A percentile compares a stretch with the other conserved stretches of the same genome.
phyloP scores from a whole-genome alignment of 2,797 vertebrate genomes.

The Alfaro cultratus region DNA sequence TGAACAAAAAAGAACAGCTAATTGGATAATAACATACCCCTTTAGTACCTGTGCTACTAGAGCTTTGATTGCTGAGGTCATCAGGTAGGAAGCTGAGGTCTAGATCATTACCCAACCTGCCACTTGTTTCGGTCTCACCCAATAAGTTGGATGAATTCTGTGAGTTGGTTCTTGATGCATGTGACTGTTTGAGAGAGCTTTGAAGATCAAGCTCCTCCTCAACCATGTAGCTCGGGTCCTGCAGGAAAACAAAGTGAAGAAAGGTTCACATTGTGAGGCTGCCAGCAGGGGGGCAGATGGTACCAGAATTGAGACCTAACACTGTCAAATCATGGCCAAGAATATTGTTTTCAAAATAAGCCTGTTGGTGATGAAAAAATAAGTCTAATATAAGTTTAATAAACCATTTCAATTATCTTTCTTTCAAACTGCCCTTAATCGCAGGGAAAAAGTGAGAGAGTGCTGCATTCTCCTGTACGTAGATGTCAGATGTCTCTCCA shows the following conservation, averaged over 20 bases:
- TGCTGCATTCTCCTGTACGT: too few relatives aligned
- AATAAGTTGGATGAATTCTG: slow-evolving; percentile 20
- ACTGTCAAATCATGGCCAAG: neutral
- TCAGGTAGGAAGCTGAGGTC: slow-evolving; percentile 95
- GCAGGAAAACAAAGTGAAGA: neutral
- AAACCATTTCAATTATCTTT: too few relatives aligned
- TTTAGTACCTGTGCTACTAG: slow-evolving; percentile 23
- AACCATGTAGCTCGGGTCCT: slow-evolving; percentile 72
- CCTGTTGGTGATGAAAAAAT: neutral
- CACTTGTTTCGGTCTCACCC: slow-evolving; percentile 53
- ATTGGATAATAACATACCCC: neutral
- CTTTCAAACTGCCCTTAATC: too few relatives aligned
- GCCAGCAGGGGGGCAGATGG: neutral
- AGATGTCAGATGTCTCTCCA: too few relatives aligned
- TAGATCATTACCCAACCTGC: slow-evolving; percentile 73
- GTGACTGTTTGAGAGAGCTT: slow-evolving; percentile 50
- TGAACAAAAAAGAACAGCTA: too few relatives aligned
- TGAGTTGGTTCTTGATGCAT: slow-evolving; percentile 37
- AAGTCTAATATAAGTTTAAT: too few relatives aligned
- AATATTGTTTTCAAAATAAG: neutral
- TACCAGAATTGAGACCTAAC: neutral
- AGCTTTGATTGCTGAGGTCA: slow-evolving; percentile 81
- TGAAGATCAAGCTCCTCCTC: slow-evolving; percentile 76
- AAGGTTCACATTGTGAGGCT: neutral
- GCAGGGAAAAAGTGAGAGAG: too few relatives aligned